These are phyloP conservation scores for Catocala sponsa DNA, from an alignment of 2,888 invertebrate genomes.

Conservation along the genomic window DNA sequence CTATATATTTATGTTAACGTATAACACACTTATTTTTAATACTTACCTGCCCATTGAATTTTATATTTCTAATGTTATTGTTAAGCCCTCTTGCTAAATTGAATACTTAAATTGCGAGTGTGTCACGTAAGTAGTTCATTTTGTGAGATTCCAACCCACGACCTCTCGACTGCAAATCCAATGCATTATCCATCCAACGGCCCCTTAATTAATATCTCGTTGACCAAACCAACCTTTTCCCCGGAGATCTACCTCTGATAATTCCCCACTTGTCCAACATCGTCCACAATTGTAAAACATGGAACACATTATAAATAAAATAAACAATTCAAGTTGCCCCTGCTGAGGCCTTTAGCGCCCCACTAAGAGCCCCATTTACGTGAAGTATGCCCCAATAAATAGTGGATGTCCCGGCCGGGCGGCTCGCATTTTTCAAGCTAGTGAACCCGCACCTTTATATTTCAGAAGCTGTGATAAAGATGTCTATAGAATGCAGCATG, in stretches of 20 bases:
- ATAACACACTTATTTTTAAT: no score
- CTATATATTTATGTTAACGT: no score
- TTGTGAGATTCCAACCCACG: no score
- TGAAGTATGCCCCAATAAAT: slow-evolving; percentile 77
- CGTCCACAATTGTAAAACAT: slow-evolving; percentile 42
- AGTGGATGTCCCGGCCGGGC: slow-evolving; percentile 55
- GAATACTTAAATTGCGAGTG: no score
- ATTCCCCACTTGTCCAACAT: slow-evolving; percentile 26
- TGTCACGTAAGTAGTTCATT: no score
- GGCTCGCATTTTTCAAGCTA: slow-evolving; percentile 68
- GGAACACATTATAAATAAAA: slow-evolving; percentile 59
- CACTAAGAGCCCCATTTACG: slow-evolving; percentile 70
- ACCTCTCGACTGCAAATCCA: no score
- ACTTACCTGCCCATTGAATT: no score
- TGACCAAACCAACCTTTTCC: slow-evolving; percentile 3
- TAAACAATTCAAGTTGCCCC: slow-evolving; percentile 58
- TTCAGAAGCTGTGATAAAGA: slow-evolving; percentile 50
- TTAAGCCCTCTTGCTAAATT: no score
- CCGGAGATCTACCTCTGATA: slow-evolving; percentile 20
- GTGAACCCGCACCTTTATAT: slow-evolving; percentile 55
- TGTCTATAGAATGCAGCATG: slow-evolving; percentile 38
- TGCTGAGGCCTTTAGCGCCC: slow-evolving; percentile 41
- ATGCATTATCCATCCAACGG: no score
- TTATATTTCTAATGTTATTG: no score
- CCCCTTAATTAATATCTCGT: slow-evolving; percentile 9